Evolutionary conservation across 1,140 invertebrate species (phyloP), one percentile per base, ranked within the genome.

Genomic region (Colletes latitarsis): DNA sequence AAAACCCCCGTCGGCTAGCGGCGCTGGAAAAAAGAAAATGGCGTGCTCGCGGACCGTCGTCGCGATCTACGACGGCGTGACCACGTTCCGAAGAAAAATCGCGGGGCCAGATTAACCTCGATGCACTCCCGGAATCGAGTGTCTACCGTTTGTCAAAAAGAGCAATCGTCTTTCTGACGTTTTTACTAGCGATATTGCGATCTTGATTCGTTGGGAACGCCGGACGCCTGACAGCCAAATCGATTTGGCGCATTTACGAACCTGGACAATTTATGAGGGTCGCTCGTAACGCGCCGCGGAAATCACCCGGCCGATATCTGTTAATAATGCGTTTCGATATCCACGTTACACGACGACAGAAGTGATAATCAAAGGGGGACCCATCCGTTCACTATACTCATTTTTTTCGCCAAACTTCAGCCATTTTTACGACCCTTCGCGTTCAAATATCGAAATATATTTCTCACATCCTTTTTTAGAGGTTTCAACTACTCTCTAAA

Each of bases 251-350:
- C 83, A 69, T 84, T 82, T 66, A 84, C 82, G 76, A 70, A 79
- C 67, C 66, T 30, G 41, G 70, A 72, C 83, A 84, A 84, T 84
- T 84, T 84, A 80, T 78, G 82, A 46, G 62, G 70, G 72, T 70
- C 39, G 64, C 76, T 70, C 52, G 77, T 79, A 70, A 78, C 70
- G 58, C 49, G 46, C 39, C 81, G 49, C 19, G 43, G 46, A 70
- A 83, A 74, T 72, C 70, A 6, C 46, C 53, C 66, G 69, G 55
- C 21, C 64, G 64, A 80, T 75, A 58, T 75, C 77, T 57, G 76
- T 84, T 84, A 84, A 84, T 84, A 84, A 84, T 78, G 70, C 72
- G 66, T 66, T 64, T 75, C 71, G 66, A 75, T 70, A 80, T 73
- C 19, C 75, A 62, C 58, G 81, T 78, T 79, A 52, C 68, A 57